Evolutionary conservation across 2,797 vertebrate species (phyloP).

Genomic region (Odontamblyopus lacepedii): DNA sequence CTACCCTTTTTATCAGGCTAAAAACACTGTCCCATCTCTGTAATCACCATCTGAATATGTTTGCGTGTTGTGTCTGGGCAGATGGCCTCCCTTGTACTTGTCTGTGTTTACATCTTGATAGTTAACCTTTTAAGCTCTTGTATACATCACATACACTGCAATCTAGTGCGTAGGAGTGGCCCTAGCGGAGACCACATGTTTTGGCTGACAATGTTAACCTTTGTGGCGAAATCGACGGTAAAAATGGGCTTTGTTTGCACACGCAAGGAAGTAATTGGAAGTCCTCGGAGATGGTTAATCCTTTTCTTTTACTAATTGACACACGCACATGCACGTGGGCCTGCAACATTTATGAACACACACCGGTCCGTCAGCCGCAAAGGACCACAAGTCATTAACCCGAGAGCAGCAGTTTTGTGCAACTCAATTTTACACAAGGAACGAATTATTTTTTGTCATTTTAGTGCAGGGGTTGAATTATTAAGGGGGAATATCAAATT

Average conservation of each 20-base stretch:
- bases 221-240: slow-evolving; percentile 26
- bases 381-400: slow-evolving; percentile 65
- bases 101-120: slow-evolving; percentile 58
- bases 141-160: slow-evolving; percentile 58
- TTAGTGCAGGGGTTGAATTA: slow-evolving; percentile 7
- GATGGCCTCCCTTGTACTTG: slow-evolving; percentile 43
- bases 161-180: slow-evolving; percentile 27
- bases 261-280: slow-evolving; percentile 58
- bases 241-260: slow-evolving; percentile 22
- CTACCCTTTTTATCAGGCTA: too few relatives aligned
- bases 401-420: slow-evolving; percentile 58
- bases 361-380: slow-evolving; percentile 68
- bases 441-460: slow-evolving; percentile 48
- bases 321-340: slow-evolving; percentile 49
- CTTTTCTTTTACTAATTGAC: slow-evolving; percentile 65
- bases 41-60: slow-evolving; percentile 27
- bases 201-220: slow-evolving; percentile 39
- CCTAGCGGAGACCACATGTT: slow-evolving; percentile 24
- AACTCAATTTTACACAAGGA: slow-evolving; percentile 38
- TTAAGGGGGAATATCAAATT: neutral
- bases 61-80: slow-evolving; percentile 55
- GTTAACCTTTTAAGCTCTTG: slow-evolving; percentile 67
- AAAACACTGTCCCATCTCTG: too few relatives aligned
- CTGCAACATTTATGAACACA: slow-evolving; percentile 74
- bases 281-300: slow-evolving; percentile 66